A percentile compares a stretch with the other conserved stretches of the same genome.
phyloP scores from a whole-genome alignment of 2,888 invertebrate species.

The Acrobasis suavella region DNA sequence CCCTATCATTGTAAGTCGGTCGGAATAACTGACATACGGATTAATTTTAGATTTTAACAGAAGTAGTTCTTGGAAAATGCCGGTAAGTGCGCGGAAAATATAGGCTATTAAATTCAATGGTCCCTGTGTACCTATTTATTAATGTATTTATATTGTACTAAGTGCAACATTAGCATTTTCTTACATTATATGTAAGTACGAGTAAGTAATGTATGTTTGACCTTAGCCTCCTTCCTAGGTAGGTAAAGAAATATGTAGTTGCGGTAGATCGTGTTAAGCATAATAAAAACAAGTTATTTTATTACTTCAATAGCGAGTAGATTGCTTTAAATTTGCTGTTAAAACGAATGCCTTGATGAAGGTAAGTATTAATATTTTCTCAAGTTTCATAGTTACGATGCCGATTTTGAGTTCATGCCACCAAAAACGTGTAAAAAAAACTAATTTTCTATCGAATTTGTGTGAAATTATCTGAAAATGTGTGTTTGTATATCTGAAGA shows the following conservation, averaged over 20 bases:
- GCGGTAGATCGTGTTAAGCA: constrained; percentile 12
- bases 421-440: no score
- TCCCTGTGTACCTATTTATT: not conserved
- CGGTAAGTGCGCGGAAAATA: not conserved
- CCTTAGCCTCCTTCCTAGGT: constrained; percentile 6
- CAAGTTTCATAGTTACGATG: no score
- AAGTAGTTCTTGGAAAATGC: not conserved
- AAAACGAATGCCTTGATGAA: no score
- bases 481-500: no score
- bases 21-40: not conserved
- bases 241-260: constrained; percentile 10
- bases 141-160: not conserved
- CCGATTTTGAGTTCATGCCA: no score
- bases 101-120: not conserved
- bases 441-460: no score
- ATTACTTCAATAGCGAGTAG: not conserved
- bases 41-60: no score
- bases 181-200: constrained; percentile 4
- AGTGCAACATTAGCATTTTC: constrained; percentile 3
- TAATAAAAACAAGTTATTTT: not conserved
- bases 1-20: not conserved
- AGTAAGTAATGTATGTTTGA: not conserved
- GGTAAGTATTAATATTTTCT: no score
- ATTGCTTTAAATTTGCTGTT: not conserved
- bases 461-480: no score